phyloP scores from a whole-genome alignment of 2,888 invertebrate species.

The Sphaerophoria taeniata region DNA sequence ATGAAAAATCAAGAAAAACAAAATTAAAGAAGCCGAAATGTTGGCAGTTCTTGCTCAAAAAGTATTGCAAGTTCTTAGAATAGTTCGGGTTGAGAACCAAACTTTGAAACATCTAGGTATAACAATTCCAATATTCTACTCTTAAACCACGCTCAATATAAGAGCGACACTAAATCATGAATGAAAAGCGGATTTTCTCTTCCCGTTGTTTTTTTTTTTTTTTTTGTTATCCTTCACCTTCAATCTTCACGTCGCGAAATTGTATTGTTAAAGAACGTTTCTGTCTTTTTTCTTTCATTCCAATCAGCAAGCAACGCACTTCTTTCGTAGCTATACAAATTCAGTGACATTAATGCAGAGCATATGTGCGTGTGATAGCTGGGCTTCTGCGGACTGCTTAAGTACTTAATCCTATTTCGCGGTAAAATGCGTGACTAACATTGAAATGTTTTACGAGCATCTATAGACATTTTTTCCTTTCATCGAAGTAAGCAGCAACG shows the following conservation, averaged over 20 bases:
- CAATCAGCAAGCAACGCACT: background rate
- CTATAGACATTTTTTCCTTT: background rate
- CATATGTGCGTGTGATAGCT: conserved; percentile 23
- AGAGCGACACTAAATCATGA: background rate
- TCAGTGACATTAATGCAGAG: conserved; percentile 5
- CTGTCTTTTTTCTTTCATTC: background rate
- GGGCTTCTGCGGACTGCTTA: conserved; percentile 22
- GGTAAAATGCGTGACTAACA: conserved; percentile 66
- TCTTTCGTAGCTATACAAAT: background rate
- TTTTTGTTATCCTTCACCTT: conserved; percentile 15
- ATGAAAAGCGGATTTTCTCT: background rate
- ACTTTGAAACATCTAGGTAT: no score
- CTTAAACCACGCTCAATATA: background rate
- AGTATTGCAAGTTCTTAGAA: no score
- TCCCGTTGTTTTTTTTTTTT: background rate
- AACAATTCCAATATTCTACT: background rate
- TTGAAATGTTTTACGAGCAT: conserved; percentile 20
- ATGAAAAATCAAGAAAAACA: no score
- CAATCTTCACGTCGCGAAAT: conserved; percentile 13
- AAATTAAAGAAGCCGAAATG: no score
- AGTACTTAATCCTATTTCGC: conserved; percentile 71
- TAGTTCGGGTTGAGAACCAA: no score
- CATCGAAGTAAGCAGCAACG: background rate
- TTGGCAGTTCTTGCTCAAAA: no score
- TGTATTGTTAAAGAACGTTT: background rate